Evolutionary conservation across 2,888 invertebrate genomes (phyloP), one percentile per base, ranked within the genome.

Genomic region (Caenorhabditis doughertyi): DNA sequence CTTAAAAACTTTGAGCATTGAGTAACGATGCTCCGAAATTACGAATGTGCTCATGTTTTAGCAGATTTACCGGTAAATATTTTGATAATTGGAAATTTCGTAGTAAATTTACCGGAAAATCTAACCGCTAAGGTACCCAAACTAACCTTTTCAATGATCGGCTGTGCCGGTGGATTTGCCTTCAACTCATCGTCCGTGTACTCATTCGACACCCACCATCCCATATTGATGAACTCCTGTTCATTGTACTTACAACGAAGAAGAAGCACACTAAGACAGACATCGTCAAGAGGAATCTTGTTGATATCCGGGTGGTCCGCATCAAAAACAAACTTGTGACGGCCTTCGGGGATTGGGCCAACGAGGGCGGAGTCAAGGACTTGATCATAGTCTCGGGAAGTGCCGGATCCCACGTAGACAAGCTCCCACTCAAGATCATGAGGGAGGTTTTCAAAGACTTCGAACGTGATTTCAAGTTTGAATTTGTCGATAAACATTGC

Each of bases 381-480:
- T 93, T 99, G 98, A 92, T 99, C 99, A 92, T 96, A 95, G 84
- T 97, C 84, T 8, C 74, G 71, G 4, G 84, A 81, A 16, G 79
- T 77, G 23, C 83, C 83, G 11, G 85, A 97, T 1, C 98, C 98
- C 2, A 99, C 99, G 93, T 99, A 99, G 80, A 99, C 97, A 95
- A 99, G 97, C 93, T 97, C 98, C 98, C 99, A 99, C 94, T 99
- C 99, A 81, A 99, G 93, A 94, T 99, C 95, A 94, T 96, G 96
- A 92, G 96, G 96, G 0, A 99, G 93, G 92, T 97, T 96, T 93
- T 99, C 98, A 87, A 97, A 96, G 92, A 98, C 98, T 93, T 99
- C 99, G 92, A 99, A 99, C 11, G 98, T 98, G 82, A 99, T 94
- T 93, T 99, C 98, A 92, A 99, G 97, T 93, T 98, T 97, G 93